Evolutionary conservation across 2,113 vertebrate species (phyloP).

Genomic region (Poeciliopsis prolifica): DNA sequence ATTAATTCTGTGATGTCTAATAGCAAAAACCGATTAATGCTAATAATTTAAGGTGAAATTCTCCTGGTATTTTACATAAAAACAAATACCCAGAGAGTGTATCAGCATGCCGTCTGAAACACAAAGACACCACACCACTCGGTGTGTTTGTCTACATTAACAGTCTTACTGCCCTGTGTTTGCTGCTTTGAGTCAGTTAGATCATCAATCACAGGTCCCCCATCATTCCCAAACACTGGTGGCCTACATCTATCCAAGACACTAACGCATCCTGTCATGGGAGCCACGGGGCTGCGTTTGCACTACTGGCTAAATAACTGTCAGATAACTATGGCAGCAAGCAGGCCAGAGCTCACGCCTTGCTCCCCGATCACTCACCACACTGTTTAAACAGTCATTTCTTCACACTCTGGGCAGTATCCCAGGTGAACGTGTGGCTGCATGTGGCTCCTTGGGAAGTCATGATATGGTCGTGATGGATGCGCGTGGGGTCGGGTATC

Average conservation of each 20-base stretch:
- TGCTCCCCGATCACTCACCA: conserved; percentile 53
- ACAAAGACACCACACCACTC: not conserved
- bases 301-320: conserved; percentile 77
- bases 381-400: conserved; percentile 68
- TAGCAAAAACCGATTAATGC: too few relatives aligned
- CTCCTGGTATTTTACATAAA: not conserved
- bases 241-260: conserved; percentile 73
- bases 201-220: conserved; percentile 87
- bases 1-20: too few relatives aligned
- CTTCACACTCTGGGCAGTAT: conserved; percentile 53
- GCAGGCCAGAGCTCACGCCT: conserved; percentile 65
- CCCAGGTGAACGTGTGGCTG: conserved; percentile 77
- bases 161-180: not conserved
- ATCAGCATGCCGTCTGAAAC: not conserved
- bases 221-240: conserved; percentile 78
- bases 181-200: conserved; percentile 70
- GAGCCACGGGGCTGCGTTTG: conserved; percentile 74
- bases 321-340: conserved; percentile 76
- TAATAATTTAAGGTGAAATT: too few relatives aligned
- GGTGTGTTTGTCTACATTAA: not conserved
- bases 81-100: not conserved
- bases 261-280: conserved; percentile 79
- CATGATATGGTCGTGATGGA: conserved; percentile 79
- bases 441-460: conserved; percentile 77
- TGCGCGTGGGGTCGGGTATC: conserved; percentile 66